Conservation (phyloP, 92 coral and sea anemone genomes). For the Plumapathes pennacea region DNA sequence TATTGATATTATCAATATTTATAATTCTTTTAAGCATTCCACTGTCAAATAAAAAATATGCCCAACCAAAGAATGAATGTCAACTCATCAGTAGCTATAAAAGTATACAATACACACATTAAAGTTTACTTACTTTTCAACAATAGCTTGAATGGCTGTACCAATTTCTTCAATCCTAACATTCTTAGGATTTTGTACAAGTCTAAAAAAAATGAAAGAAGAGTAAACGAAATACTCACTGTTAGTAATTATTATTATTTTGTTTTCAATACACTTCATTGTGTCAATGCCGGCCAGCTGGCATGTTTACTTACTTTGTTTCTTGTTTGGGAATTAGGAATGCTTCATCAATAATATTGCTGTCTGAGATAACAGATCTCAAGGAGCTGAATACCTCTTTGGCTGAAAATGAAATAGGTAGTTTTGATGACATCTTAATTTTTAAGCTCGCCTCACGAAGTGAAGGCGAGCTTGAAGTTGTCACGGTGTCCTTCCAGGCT, state of each 20-base stretch:
- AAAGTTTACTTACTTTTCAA: slow-evolving; percentile 15
- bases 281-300: too few relatives aligned
- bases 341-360: slow-evolving; percentile 37
- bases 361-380: slow-evolving; percentile 34
- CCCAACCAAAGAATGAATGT: too few relatives aligned
- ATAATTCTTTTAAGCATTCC: too few relatives aligned
- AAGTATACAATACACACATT: too few relatives aligned
- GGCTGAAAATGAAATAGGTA: slow-evolving; percentile 14
- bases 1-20: too few relatives aligned
- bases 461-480: too few relatives aligned
- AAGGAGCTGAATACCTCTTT: slow-evolving; percentile 38
- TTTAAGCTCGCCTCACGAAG: too few relatives aligned
- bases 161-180: slow-evolving; percentile 40
- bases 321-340: slow-evolving; percentile 4
- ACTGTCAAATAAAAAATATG: too few relatives aligned
- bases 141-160: slow-evolving; percentile 11
- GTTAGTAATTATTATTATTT: too few relatives aligned
- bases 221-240: background rate
- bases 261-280: background rate
- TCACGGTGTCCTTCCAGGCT: too few relatives aligned
- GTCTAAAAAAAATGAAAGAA: background rate
- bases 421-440: too few relatives aligned
- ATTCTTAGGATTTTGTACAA: slow-evolving; percentile 28
- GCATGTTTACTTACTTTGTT: slow-evolving; percentile 5
- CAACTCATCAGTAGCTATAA: too few relatives aligned